Percentiles rank a stretch among this genome's conserved stretches.
These are phyloP conservation scores for Lasioglossum lativentre DNA, from an alignment of 2,888 invertebrate genomes.

Conservation along the genomic window DNA sequence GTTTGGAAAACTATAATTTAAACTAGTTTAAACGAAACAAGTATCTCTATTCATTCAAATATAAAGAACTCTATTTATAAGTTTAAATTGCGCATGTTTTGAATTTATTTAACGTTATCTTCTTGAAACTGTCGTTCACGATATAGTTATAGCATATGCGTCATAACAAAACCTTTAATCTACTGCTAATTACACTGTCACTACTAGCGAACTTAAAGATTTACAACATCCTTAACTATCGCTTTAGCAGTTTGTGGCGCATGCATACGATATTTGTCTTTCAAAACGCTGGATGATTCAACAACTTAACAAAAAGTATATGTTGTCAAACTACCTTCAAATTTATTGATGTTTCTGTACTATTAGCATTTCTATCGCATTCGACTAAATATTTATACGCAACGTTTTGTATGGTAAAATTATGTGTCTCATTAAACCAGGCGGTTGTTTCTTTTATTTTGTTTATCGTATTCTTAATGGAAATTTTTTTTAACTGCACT, in stretches of 20 bases:
- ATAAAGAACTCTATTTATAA: neutral
- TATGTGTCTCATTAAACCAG: neutral
- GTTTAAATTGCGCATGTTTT: neutral
- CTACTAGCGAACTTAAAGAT: conserved; percentile 8
- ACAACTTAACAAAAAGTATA: conserved; percentile 19
- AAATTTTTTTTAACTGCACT: neutral
- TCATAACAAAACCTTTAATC: conserved; percentile 1
- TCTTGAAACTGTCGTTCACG: neutral
- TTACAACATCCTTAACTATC: neutral
- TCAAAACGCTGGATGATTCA: conserved; percentile 25
- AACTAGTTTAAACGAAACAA: neutral
- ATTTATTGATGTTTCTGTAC: neutral
- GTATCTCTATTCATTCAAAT: neutral
- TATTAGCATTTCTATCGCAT: neutral
- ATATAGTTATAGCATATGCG: neutral
- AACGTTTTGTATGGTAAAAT: neutral
- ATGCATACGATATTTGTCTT: conserved; percentile 22
- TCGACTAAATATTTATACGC: neutral
- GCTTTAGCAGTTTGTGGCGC: neutral
- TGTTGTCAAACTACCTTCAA: neutral
- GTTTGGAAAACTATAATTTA: neutral
- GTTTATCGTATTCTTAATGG: neutral
- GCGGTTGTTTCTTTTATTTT: neutral
- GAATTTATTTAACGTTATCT: neutral
- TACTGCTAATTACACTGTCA: neutral